Percentiles rank a stretch among this genome's conserved stretches.
Evolutionary conservation across 2,797 vertebrate genomes (phyloP).

Genomic region (Siniperca obscura): DNA sequence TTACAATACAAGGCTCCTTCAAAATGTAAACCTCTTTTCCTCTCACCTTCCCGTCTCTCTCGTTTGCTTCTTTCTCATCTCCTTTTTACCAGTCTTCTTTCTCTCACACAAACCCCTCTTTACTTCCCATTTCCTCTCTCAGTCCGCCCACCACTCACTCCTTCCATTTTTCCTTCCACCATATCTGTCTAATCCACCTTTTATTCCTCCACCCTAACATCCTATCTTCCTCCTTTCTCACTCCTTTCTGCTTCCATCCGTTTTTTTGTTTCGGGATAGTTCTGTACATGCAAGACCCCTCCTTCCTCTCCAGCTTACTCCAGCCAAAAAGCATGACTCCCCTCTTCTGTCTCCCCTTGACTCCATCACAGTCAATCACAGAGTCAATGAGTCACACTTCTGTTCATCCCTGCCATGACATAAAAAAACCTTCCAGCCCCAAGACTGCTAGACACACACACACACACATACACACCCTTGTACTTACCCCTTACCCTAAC

Average conservation of each 20-base stretch:
- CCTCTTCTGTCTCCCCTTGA: constrained; percentile 3
- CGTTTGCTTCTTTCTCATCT: constrained; percentile 31
- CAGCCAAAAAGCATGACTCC: constrained; percentile 22
- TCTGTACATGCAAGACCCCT: constrained; percentile 15
- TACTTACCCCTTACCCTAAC: no score
- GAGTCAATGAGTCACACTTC: constrained; percentile 54
- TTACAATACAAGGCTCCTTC: constrained; percentile 26
- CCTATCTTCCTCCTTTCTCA: not conserved
- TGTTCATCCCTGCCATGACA: constrained; percentile 36
- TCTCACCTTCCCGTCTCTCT: constrained; percentile 28
- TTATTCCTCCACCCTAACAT: constrained; percentile 1
- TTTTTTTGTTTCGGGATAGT: constrained; percentile 6
- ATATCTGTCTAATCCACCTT: constrained; percentile 10
- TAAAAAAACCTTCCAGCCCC: not conserved
- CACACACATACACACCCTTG: constrained; percentile 2
- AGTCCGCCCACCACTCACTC: not conserved
- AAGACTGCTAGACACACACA: not conserved
- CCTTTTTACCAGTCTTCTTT: constrained; percentile 14
- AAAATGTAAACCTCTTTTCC: constrained; percentile 37
- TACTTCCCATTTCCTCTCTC: constrained; percentile 17
- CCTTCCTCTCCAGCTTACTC: constrained; percentile 28
- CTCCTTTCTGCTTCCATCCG: constrained; percentile 1
- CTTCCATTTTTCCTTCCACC: not conserved
- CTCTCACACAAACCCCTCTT: not conserved
- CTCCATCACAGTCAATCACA: constrained; percentile 29